Evolutionary conservation across 2,888 invertebrate genomes (phyloP).

Genomic region (Oxycera nigricornis): DNA sequence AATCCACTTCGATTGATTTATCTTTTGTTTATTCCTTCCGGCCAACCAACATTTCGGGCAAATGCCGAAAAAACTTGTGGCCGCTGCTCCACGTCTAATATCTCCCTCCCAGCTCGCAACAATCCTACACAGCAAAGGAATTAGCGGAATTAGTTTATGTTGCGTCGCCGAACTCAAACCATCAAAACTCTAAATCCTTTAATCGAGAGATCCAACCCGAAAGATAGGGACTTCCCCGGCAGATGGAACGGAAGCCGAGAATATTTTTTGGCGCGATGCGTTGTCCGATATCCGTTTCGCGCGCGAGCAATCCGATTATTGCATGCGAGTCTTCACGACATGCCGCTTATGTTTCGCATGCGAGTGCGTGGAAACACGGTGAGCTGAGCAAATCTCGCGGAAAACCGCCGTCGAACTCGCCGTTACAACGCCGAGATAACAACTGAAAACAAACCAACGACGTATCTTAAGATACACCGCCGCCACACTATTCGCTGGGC

Average conservation of each 20-base stretch:
- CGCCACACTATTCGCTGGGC: neutral
- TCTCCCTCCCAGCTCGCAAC: neutral
- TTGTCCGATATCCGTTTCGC: constrained; percentile 1
- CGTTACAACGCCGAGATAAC: constrained; percentile 50
- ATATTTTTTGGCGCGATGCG: neutral
- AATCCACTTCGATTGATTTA: neutral
- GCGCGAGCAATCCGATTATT: neutral
- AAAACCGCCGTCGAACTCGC: constrained; percentile 31
- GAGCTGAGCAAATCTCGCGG: constrained; percentile 34
- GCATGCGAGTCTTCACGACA: constrained; percentile 22
- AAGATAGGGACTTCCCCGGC: no score
- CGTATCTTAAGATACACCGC: constrained; percentile 20
- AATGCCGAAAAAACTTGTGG: neutral
- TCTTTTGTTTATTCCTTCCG: neutral
- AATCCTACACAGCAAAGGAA: no score
- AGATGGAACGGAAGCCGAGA: neutral
- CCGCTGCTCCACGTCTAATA: neutral
- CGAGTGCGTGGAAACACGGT: neutral
- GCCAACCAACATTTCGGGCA: neutral
- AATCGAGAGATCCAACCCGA: neutral
- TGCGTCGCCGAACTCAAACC: no score
- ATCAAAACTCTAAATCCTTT: no score
- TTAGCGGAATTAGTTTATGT: no score
- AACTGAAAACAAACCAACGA: constrained; percentile 47
- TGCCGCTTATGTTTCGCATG: neutral